Base-by-base conservation (phyloP, 1,140 invertebrate species). In the Cydia pomonella region DNA sequence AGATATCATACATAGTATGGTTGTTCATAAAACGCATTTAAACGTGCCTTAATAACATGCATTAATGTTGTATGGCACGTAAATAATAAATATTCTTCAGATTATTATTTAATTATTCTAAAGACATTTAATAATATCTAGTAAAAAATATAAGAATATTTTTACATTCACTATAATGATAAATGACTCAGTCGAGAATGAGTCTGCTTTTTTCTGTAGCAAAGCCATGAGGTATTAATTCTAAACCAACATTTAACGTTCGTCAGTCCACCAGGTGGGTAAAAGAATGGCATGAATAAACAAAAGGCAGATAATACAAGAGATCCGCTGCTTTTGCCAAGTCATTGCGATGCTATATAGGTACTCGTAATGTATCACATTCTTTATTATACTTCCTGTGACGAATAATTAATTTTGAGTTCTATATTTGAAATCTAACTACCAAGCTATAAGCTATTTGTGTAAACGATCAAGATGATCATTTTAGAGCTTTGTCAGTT, bases 231-330 rank as follows among this genome's bases (percentile, higher is more conserved):
- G 53, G 53, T 33, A 69, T 69, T 33, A 69, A 69, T 69, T 64
- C 63, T 64, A 33, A 69, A 33, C 64, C 27, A 69, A 69, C 64
- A 69, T 69, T 69, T 33, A 33, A 69, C 27, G 27, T 69, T 69
- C 29, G 64, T 69, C 64, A 33, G 64, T 69, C 29, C 63, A 66
- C 77, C 76, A 77, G 77, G 75, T 79, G 76, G 75, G 69, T 47
- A 73, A 53, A 75, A 75, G 66, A 63, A 75, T 27, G 64, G 76
- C 77, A 83, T 80, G 80, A 84, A 83, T 82, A 84, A 83, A 88
- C 84, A 85, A 86, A 85, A 78, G 72, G 72, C 73, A 81, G 81
- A 84, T 82, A 76, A 75, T 78, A 81, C 71, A 79, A 79, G 73
- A 79, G 78, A 79, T 82, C 79, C 77, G 75, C 76, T 79, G 80